Percentiles rank a stretch among this genome's conserved stretches.
These are phyloP conservation scores for Proctacanthus coquilletti DNA, from an alignment of 1,140 invertebrate genomes.

Conservation along the genomic window DNA sequence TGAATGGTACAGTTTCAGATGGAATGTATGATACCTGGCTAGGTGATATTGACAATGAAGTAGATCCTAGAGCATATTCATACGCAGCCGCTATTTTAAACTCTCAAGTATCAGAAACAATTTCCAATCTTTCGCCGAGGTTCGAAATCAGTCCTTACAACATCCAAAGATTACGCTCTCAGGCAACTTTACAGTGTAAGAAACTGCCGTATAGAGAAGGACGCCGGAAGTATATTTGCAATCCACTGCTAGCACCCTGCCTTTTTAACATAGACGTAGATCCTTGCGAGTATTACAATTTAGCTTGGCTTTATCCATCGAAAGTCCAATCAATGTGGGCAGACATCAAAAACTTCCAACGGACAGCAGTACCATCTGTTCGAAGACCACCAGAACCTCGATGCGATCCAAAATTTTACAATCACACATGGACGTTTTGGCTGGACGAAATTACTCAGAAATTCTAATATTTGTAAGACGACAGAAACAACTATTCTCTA, in stretches of 20 bases:
- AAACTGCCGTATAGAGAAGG: slow-evolving; percentile 8
- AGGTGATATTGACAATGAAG: slow-evolving; percentile 11
- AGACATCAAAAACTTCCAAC: slow-evolving; percentile 30
- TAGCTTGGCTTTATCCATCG: slow-evolving; percentile 34
- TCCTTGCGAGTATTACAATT: slow-evolving; percentile 61
- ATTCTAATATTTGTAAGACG: too few relatives aligned
- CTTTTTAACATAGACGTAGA: slow-evolving; percentile 56
- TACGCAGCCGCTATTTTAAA: slow-evolving; percentile 32
- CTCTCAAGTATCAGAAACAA: slow-evolving; percentile 29
- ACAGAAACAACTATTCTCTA: too few relatives aligned
- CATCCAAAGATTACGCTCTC: slow-evolving; percentile 27
- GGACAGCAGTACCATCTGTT: slow-evolving; percentile 32
- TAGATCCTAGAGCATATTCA: slow-evolving; percentile 22
- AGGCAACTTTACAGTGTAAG: slow-evolving; percentile 30
- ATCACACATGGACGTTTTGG: slow-evolving; percentile 41
- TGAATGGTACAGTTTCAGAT: slow-evolving; percentile 40
- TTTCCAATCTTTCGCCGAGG: slow-evolving; percentile 12
- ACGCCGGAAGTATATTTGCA: slow-evolving; percentile 9
- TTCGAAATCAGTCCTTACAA: slow-evolving; percentile 12
- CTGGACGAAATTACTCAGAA: too few relatives aligned
- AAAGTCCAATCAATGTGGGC: slow-evolving; percentile 33
- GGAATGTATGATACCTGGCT: slow-evolving; percentile 36
- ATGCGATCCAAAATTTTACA: slow-evolving; percentile 38
- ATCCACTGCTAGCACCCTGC: slow-evolving; percentile 41
- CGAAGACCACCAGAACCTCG: slow-evolving; percentile 37